These are phyloP conservation scores for Charanyca ferruginea DNA, from an alignment of 2,888 invertebrate genomes.

Conservation along the genomic window DNA sequence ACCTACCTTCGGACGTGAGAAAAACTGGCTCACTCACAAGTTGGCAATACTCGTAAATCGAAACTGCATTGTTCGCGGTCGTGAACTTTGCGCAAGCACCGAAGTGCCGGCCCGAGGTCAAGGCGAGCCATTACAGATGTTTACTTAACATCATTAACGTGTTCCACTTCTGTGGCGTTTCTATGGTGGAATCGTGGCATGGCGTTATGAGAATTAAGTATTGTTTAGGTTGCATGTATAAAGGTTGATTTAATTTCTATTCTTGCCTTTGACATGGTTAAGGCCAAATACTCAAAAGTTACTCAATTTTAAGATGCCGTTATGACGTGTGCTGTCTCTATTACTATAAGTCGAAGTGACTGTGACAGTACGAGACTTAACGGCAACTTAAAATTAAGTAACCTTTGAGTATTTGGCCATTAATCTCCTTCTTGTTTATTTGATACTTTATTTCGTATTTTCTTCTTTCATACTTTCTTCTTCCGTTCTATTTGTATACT, in stretches of 20 bases:
- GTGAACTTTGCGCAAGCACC: constrained; percentile 66
- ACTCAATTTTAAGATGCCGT: too few species aligned
- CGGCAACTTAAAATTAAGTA: too few species aligned
- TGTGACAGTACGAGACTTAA: too few species aligned
- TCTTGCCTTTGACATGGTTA: too few species aligned
- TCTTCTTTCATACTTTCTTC: too few species aligned
- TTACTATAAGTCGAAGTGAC: too few species aligned
- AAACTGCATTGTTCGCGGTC: constrained; percentile 67
- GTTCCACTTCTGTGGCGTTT: constrained; percentile 45
- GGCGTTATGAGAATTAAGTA: not conserved
- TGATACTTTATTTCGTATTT: too few species aligned
- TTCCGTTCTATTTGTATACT: too few species aligned
- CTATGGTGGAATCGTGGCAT: constrained; percentile 3
- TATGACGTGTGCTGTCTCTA: too few species aligned
- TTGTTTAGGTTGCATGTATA: not conserved
- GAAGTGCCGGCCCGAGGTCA: constrained; percentile 53
- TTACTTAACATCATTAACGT: constrained; percentile 55
- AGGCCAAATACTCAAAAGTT: too few species aligned
- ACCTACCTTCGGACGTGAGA: constrained; percentile 47
- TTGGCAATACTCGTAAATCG: constrained; percentile 53
- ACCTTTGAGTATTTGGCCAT: too few species aligned
- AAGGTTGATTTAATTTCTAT: not conserved
- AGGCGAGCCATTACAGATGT: constrained; percentile 59
- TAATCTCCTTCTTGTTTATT: too few species aligned
- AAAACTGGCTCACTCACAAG: constrained; percentile 37